A percentile compares a stretch with the other conserved stretches of the same genome.
phyloP scores from a whole-genome alignment of 2,888 invertebrate genomes.

The Acrobasis consociella region DNA sequence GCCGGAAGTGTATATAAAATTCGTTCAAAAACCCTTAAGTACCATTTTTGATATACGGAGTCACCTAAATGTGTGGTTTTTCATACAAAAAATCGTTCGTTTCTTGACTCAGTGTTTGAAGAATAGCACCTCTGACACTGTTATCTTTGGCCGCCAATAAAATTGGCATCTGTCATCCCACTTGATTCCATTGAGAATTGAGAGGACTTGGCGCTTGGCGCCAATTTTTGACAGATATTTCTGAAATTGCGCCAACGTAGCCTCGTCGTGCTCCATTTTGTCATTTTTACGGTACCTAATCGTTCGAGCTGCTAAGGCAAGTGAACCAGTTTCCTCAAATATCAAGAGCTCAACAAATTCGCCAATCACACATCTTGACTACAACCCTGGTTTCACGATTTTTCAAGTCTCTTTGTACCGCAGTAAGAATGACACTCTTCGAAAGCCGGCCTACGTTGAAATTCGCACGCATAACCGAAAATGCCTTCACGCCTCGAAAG shows the following conservation, averaged over 20 bases:
- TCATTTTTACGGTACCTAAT: background rate
- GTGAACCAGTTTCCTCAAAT: background rate
- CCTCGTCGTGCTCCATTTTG: conserved; percentile 8
- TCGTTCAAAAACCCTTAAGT: too few species aligned
- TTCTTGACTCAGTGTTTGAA: too few species aligned
- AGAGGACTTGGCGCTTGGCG: background rate
- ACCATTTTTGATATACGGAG: too few species aligned
- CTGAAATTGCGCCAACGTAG: conserved; percentile 1
- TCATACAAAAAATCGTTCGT: too few species aligned
- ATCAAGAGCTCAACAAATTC: background rate
- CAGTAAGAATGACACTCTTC: conserved; percentile 52
- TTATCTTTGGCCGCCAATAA: too few species aligned
- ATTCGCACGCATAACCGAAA: conserved; percentile 90
- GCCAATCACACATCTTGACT: background rate
- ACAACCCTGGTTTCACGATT: conserved; percentile 13
- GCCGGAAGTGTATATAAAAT: too few species aligned
- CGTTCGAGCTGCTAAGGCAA: background rate
- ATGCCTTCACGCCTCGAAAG: conserved; percentile 92
- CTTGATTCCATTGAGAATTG: too few species aligned
- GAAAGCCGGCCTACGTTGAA: conserved; percentile 71
- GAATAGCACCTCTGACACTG: too few species aligned
- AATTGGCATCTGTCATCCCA: too few species aligned
- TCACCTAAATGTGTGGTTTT: too few species aligned
- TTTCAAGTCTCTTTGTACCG: background rate
- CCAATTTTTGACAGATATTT: conserved; percentile 3